Percentiles rank a stretch among this genome's conserved stretches.
phyloP scores from a whole-genome alignment of 2,888 invertebrate species.

The Dascillus cervinus region DNA sequence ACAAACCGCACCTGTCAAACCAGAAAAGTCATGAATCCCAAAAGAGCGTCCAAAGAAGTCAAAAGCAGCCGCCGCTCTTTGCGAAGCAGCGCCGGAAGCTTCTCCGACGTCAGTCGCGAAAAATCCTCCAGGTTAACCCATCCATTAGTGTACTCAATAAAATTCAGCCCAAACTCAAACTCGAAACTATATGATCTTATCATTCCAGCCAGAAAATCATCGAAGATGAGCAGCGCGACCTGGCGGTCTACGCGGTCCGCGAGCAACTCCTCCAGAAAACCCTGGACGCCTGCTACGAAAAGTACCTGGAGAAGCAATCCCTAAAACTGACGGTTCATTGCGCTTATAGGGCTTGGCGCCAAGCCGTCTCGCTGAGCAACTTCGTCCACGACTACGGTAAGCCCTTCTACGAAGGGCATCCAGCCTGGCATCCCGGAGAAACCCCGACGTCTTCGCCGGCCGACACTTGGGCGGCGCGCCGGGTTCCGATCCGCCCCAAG shows the following conservation, averaged over 20 bases:
- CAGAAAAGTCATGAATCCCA: conserved; percentile 3
- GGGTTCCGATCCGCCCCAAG: conserved; percentile 5
- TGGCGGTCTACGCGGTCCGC: conserved; percentile 41
- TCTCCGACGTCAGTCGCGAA: background rate
- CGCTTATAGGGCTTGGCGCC: conserved; percentile 42
- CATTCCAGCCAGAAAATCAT: no score
- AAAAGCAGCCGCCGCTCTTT: background rate
- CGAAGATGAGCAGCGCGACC: conserved; percentile 43
- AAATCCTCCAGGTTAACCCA: background rate
- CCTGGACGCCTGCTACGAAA: conserved; percentile 33
- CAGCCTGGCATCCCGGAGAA: conserved; percentile 7
- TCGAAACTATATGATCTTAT: no score
- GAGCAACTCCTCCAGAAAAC: conserved; percentile 44
- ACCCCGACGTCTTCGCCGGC: conserved; percentile 7
- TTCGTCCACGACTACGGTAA: conserved; percentile 47
- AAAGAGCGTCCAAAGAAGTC: conserved; percentile 2
- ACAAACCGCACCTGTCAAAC: conserved; percentile 10
- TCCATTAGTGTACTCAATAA: background rate
- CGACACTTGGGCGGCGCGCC: conserved; percentile 10
- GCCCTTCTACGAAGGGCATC: conserved; percentile 36
- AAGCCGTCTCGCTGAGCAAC: conserved; percentile 44
- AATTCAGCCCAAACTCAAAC: background rate
- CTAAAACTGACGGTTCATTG: conserved; percentile 41
- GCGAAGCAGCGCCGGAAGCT: conserved; percentile 1
- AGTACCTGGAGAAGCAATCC: conserved; percentile 42